Conservation (phyloP, 2,113 vertebrate genomes). For the Brevimyrus niger region DNA sequence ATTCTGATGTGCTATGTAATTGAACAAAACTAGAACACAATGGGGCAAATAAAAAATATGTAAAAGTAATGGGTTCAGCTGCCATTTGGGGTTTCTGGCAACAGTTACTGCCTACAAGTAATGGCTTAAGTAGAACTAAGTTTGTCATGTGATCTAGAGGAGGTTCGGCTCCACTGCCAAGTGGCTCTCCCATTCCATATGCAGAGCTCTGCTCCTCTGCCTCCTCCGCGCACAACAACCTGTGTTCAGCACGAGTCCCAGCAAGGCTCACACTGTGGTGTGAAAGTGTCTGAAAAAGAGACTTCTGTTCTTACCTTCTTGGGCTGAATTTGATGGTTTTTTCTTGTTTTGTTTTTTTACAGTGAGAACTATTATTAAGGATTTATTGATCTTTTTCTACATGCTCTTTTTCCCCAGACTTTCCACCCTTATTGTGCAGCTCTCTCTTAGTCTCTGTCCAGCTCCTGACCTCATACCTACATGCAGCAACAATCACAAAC, state of each 20-base stretch:
- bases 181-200: not conserved
- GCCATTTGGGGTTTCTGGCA: not conserved
- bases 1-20: not conserved
- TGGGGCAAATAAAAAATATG: not conserved
- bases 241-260: not conserved
- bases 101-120: not conserved
- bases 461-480: not conserved
- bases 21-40: not conserved
- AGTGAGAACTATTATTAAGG: constrained; percentile 30
- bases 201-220: not conserved
- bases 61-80: constrained; percentile 1
- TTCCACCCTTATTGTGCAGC: not conserved
- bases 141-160: constrained; percentile 22
- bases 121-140: not conserved
- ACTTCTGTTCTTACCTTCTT: constrained; percentile 12
- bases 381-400: not conserved
- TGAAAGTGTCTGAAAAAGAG: not conserved
- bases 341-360: constrained; percentile 27
- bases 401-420: not conserved
- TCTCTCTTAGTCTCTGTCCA: not conserved
- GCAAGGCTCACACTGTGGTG: not conserved
- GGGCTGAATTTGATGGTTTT: not conserved
- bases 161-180: constrained; percentile 32
- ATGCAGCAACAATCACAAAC: not conserved
- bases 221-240: not conserved